phyloP scores from a whole-genome alignment of 2,113 vertebrate genomes.

The Leptocoma aspasia region DNA sequence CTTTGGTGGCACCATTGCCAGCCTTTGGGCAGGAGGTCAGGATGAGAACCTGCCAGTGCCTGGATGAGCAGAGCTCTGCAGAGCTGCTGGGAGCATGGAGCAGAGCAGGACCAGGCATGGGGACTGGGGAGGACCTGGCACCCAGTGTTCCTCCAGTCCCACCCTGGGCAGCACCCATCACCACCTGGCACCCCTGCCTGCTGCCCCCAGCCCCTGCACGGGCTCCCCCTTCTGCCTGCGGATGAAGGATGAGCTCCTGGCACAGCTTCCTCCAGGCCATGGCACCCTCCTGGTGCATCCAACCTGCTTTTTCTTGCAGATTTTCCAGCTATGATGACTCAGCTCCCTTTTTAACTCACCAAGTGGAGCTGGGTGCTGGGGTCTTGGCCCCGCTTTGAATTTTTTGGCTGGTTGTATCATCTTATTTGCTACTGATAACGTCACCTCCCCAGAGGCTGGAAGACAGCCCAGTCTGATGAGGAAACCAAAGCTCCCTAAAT shows the following conservation, averaged over 20 bases:
- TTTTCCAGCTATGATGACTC: slow-evolving; percentile 18
- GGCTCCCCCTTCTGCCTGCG: accelerated
- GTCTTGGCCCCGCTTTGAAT: neutral
- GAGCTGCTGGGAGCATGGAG: neutral
- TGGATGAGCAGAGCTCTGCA: neutral
- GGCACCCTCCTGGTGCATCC: accelerated
- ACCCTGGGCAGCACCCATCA: neutral
- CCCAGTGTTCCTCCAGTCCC: neutral
- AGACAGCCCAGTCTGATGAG: slow-evolving; percentile 2
- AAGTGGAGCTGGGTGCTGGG: neutral
- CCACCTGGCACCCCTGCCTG: accelerated
- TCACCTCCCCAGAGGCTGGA: neutral
- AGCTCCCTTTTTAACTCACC: neutral
- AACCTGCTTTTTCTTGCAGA: neutral
- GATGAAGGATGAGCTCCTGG: neutral
- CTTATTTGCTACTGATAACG: neutral
- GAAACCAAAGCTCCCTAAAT: neutral
- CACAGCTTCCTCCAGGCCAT: neutral
- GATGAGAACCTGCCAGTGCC: neutral
- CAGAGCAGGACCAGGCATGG: accelerated
- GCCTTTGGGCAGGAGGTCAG: neutral
- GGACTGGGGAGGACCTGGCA: accelerated
- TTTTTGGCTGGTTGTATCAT: neutral
- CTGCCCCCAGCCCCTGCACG: neutral
- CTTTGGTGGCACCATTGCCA: neutral